Base-by-base conservation (phyloP, 2,113 vertebrate species). In the Rynchops niger region DNA sequence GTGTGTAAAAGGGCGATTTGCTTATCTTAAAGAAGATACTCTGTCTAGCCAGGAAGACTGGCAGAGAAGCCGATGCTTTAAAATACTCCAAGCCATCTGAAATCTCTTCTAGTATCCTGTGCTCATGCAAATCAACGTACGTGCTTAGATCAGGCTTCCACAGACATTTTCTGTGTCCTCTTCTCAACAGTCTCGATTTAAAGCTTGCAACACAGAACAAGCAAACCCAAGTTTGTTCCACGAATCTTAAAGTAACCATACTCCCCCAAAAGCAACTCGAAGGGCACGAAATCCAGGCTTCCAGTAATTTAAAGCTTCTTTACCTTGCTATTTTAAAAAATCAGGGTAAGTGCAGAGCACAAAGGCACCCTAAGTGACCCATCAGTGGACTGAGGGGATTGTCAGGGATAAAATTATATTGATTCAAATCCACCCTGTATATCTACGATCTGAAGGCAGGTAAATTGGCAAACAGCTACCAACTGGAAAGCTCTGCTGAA, bases 81-180 rank as follows among this genome's bases (percentile, higher is more conserved):
- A 29, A 69, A 45, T 15, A 10, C 62, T 38, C 27, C 38, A 50
- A 67, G 29, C 27, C 67, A 26, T 22, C 43, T 9, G 15, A 78
- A 78, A 56, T 53, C 30, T 74, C 43, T 27, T 65, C 53, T 19
- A 2, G 34, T 42, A 47, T 47, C 43, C 49, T 50, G 18, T n/a
- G 6, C 49, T n/a, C 1, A 1, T 14, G 32, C 36, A 47, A 42
- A 63, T 18, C 19, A 19, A 32, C 2, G 4, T 2, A 15, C 2
- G 0, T n/a, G 53, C 49, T 70, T 40, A 20, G 70, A 34, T 30
- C 53, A 47, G 34, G 22, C 21, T 29, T 47, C 21, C 50, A 78
- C 22, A 38, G 69, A 22, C 8, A 18, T 15, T 26, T 55, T 71
- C 80, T 56, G 34, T 6, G 14, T 2, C 15, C 38, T 66, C n/a